A percentile compares a stretch with the other conserved stretches of the same genome.
These are phyloP conservation scores for Lydus trimaculatus DNA, from an alignment of 2,888 invertebrate species.

Conservation along the genomic window DNA sequence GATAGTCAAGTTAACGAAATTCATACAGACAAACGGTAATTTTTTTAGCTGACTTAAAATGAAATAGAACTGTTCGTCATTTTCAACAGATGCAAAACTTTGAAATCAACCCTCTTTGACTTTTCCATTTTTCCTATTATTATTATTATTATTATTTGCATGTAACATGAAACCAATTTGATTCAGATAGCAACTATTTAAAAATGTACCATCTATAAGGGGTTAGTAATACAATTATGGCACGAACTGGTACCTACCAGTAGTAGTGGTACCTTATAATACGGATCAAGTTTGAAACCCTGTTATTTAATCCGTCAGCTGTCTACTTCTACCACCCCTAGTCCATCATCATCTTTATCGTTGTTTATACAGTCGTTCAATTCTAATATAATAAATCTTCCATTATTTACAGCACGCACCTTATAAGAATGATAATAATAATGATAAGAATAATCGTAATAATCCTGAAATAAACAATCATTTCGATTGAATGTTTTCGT, in stretches of 20 bases:
- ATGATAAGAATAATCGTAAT: constrained; percentile 15
- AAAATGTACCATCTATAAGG: background rate
- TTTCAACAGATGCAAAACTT: background rate
- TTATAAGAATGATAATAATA: background rate
- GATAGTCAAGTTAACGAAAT: no score
- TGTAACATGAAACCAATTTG: constrained; percentile 6
- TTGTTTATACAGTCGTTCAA: constrained; percentile 22
- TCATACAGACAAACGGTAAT: no score
- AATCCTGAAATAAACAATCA: background rate
- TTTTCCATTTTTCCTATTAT: background rate
- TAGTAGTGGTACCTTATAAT: background rate
- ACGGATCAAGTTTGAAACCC: constrained; percentile 1
- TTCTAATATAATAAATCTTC: constrained; percentile 14
- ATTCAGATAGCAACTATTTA: background rate
- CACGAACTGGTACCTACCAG: constrained; percentile 6
- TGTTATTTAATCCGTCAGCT: constrained; percentile 12
- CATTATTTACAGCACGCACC: background rate
- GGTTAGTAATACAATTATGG: background rate
- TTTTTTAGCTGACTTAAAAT: no score
- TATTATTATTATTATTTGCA: background rate
- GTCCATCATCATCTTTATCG: constrained; percentile 19
- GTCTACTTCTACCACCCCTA: constrained; percentile 14
- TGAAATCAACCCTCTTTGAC: background rate
- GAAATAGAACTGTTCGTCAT: no score
- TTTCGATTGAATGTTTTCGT: background rate